Conservation (phyloP, 1,140 invertebrate species). For the Xylocopa sonorina region DNA sequence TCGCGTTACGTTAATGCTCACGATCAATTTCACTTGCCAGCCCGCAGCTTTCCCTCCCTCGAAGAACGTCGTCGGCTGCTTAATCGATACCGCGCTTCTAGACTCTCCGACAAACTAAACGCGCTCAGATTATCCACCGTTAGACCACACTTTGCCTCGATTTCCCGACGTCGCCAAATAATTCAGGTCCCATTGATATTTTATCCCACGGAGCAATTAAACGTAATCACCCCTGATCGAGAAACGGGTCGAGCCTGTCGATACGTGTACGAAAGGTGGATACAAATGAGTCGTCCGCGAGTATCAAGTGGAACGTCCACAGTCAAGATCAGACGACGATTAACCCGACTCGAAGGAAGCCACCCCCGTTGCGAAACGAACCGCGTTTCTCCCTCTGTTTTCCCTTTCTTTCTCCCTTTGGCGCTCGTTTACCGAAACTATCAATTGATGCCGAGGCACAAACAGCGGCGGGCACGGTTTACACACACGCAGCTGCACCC, state of each 20-base stretch:
- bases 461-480: slow-evolving; percentile 63
- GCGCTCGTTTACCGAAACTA: slow-evolving; percentile 61
- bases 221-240: no score
- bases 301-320: background rate
- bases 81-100: slow-evolving; percentile 64
- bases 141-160: slow-evolving; percentile 25
- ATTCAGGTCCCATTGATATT: no score
- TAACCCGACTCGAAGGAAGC: slow-evolving; percentile 9
- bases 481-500: slow-evolving; percentile 74
- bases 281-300: no score
- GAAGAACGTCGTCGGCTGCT: slow-evolving; percentile 34
- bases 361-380: no score
- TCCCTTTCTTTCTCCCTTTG: background rate
- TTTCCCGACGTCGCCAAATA: no score
- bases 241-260: no score
- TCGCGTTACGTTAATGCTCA: slow-evolving; percentile 39
- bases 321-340: background rate
- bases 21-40: slow-evolving; percentile 54
- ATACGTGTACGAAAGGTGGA: no score
- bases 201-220: no score
- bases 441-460: slow-evolving; percentile 70
- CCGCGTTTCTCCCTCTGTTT: background rate
- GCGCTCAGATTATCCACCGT: slow-evolving; percentile 41
- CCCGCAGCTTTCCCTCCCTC: slow-evolving; percentile 24
- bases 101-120: slow-evolving; percentile 53